Conservation (phyloP, 2,888 invertebrate genomes). For the Torymus aiolomorphi region DNA sequence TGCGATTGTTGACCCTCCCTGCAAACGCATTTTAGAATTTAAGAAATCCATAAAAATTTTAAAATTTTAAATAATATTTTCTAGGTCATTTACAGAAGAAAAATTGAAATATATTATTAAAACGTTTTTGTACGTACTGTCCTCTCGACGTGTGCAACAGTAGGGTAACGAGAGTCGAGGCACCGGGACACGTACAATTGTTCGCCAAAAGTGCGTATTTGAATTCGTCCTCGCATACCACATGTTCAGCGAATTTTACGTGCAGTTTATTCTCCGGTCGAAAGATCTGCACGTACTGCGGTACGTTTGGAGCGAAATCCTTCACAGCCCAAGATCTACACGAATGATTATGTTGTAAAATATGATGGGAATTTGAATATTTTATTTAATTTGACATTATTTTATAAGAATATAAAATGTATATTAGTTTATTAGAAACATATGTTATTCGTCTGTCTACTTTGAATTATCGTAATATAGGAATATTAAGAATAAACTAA, state of each 20-base stretch:
- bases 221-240: constrained; percentile 99
- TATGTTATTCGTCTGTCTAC: no score
- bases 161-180: constrained; percentile 96
- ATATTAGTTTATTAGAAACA: no score
- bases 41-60: neutral
- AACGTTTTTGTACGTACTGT: constrained; percentile 81
- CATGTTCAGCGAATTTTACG: constrained; percentile 98
- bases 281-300: constrained; percentile 99
- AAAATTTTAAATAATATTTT: neutral
- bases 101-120: no score
- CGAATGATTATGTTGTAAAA: neutral
- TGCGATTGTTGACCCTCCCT: constrained; percentile 96
- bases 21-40: constrained; percentile 43
- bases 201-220: constrained; percentile 98
- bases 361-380: no score
- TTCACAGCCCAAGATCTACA: constrained; percentile 97
- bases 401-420: no score
- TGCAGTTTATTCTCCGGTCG: constrained; percentile 98
- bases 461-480: no score
- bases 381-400: no score
- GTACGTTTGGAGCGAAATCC: constrained; percentile 96
- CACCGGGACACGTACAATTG: constrained; percentile 98
- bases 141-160: constrained; percentile 97
- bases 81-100: no score
- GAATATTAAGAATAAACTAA: no score